A percentile compares a stretch with the other conserved stretches of the same genome.
Evolutionary conservation across 1,140 invertebrate species (phyloP).

Genomic region (Drosophila bifasciata): DNA sequence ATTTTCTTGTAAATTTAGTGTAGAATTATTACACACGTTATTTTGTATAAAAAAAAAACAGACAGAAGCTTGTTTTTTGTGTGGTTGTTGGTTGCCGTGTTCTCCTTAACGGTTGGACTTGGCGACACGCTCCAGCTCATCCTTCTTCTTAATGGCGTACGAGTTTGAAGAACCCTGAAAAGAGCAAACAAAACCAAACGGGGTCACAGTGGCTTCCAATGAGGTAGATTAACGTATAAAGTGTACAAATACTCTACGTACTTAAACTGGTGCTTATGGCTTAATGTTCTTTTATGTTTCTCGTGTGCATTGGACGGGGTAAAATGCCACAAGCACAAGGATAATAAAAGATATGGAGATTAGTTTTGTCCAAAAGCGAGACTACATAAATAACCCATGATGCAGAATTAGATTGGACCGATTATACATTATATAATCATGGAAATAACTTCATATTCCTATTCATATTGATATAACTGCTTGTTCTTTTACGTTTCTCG

Average conservation of each 20-base stretch:
- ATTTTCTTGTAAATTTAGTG: slow-evolving; percentile 51
- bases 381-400: slow-evolving; percentile 57
- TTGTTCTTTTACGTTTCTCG: slow-evolving; percentile 63
- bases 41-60: slow-evolving; percentile 62
- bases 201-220: not conserved
- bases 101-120: slow-evolving; percentile 99
- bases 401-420: slow-evolving; percentile 64
- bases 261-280: not conserved
- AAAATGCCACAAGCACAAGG: slow-evolving; percentile 54
- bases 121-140: slow-evolving; percentile 99
- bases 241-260: too few relatives aligned
- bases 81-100: slow-evolving; percentile 21
- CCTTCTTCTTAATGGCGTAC: slow-evolving; percentile 99
- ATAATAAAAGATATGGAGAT: slow-evolving; percentile 71
- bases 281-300: slow-evolving; percentile 72
- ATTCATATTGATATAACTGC: slow-evolving; percentile 11
- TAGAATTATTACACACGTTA: slow-evolving; percentile 58
- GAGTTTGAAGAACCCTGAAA: slow-evolving; percentile 98
- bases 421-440: not conserved
- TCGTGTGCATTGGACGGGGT: slow-evolving; percentile 57
- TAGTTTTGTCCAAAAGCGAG: slow-evolving; percentile 70
- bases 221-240: too few relatives aligned
- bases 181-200: not conserved
- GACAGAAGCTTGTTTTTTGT: slow-evolving; percentile 47
- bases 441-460: not conserved